Evolutionary conservation across 2,888 invertebrate genomes (phyloP).

Genomic region (Xanthia icteritia): DNA sequence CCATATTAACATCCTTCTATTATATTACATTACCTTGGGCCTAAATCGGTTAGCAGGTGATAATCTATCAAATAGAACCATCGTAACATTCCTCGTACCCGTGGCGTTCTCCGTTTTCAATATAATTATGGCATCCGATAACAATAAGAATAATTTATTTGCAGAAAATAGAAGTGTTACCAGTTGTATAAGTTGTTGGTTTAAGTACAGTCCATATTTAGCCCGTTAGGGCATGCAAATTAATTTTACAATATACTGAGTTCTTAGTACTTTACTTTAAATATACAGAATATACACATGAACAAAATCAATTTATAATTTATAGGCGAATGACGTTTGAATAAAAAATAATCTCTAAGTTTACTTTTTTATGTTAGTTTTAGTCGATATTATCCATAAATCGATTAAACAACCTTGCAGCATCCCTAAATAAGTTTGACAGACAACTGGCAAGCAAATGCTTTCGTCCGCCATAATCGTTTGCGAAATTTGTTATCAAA

Average conservation of each 20-base stretch:
- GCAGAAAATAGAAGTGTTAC: neutral
- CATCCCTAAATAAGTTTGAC: conserved; percentile 42
- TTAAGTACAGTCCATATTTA: neutral
- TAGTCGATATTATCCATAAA: conserved; percentile 30
- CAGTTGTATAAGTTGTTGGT: neutral
- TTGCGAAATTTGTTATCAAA: conserved; percentile 81
- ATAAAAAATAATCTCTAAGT: no score
- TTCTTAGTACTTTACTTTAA: no score
- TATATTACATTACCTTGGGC: neutral
- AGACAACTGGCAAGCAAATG: conserved; percentile 49
- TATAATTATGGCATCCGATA: no score
- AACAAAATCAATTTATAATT: neutral
- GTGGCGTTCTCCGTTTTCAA: neutral
- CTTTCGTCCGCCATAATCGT: conserved; percentile 69
- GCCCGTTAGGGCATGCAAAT: neutral
- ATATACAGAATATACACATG: neutral
- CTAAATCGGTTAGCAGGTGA: neutral
- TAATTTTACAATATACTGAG: neutral
- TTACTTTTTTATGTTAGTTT: neutral
- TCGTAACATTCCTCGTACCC: neutral
- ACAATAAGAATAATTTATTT: neutral
- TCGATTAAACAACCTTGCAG: neutral
- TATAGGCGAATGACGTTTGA: neutral
- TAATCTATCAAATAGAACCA: neutral
- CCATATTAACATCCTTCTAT: neutral